These are phyloP conservation scores for Diploptera punctata DNA, from an alignment of 2,888 invertebrate species.

Conservation along the genomic window DNA sequence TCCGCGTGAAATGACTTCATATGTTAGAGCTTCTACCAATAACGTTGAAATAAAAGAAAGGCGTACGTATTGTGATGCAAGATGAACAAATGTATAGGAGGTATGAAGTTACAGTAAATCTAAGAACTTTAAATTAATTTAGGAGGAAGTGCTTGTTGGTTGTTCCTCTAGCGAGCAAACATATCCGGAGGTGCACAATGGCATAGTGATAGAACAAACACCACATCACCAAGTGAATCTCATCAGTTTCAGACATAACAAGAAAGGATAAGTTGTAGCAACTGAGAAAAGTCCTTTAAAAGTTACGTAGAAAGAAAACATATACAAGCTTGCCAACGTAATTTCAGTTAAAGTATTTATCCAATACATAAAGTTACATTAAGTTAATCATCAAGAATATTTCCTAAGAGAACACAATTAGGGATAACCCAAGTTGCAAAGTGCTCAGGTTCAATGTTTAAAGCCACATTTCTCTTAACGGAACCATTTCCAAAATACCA, in stretches of 20 bases:
- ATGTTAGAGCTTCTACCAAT: too few relatives aligned
- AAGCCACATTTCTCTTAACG: too few relatives aligned
- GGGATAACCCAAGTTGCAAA: background rate
- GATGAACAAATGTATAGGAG: too few relatives aligned
- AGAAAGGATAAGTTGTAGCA: background rate
- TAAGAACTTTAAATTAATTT: background rate
- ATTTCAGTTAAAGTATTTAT: too few relatives aligned
- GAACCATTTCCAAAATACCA: too few relatives aligned
- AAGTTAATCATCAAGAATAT: too few relatives aligned
- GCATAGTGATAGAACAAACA: constrained; percentile 9
- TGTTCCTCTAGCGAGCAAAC: background rate
- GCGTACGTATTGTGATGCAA: too few relatives aligned
- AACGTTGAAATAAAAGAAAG: too few relatives aligned
- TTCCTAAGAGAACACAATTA: background rate
- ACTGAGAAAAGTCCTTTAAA: background rate
- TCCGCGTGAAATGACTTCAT: too few relatives aligned
- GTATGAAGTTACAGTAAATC: background rate
- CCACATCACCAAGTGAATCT: background rate
- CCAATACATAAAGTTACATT: too few relatives aligned
- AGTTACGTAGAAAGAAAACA: too few relatives aligned
- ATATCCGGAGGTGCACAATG: background rate
- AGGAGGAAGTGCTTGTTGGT: background rate
- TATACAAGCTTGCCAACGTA: too few relatives aligned
- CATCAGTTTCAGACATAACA: background rate
- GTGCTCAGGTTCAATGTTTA: background rate